Percentiles rank a stretch among this genome's conserved stretches.
phyloP scores from a whole-genome alignment of 2,113 vertebrate genomes.

The Peromyscus leucopus region DNA sequence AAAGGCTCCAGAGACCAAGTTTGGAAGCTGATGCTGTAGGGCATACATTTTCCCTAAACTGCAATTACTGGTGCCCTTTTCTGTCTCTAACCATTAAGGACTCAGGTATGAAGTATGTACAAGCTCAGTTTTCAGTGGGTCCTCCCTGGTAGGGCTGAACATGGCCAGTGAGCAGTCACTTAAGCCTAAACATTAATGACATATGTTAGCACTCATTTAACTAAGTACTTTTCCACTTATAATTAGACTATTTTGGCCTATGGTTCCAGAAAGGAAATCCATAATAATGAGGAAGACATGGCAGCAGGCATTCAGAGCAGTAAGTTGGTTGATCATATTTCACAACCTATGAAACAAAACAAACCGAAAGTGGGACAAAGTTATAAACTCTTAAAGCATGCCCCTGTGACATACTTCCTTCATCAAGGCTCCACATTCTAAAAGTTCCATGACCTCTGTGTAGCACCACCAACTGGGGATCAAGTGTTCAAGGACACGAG shows the following conservation, averaged over 20 bases:
- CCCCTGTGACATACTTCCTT: not conserved
- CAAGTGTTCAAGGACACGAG: not conserved
- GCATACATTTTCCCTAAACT: slow-evolving; percentile 12
- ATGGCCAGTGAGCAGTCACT: not conserved
- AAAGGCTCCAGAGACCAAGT: not conserved
- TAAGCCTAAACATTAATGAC: slow-evolving; percentile 36
- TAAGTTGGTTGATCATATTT: not conserved
- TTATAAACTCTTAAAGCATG: not conserved
- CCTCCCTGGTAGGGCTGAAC: not conserved
- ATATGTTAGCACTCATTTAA: not conserved
- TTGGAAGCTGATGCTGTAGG: not conserved
- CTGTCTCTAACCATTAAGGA: slow-evolving; percentile 11
- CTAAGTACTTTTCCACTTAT: not conserved
- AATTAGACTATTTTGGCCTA: not conserved
- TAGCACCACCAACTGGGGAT: not conserved
- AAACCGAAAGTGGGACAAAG: not conserved
- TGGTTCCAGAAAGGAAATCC: not conserved
- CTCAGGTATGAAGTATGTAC: not conserved
- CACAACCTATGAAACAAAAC: not conserved
- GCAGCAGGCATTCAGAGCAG: not conserved
- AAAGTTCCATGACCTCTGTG: not conserved
- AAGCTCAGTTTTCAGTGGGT: slow-evolving; percentile 27
- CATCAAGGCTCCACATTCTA: not conserved
- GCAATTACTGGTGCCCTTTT: slow-evolving; percentile 17
- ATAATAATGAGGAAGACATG: not conserved